These are phyloP conservation scores for Eupeodes luniger DNA, from an alignment of 2,888 invertebrate species.

Conservation along the genomic window DNA sequence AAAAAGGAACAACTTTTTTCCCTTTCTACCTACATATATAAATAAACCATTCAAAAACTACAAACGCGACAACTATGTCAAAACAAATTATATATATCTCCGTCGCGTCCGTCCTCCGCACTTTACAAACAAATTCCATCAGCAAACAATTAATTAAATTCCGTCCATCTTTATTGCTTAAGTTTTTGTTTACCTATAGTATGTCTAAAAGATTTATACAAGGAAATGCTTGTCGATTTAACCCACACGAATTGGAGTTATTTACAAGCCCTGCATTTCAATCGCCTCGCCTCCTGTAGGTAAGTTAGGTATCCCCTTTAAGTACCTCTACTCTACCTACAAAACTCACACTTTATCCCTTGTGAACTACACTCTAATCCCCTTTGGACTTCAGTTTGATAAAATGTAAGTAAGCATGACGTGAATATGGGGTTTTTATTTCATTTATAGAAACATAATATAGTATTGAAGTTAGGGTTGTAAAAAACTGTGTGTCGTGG, in stretches of 20 bases:
- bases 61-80: conserved; percentile 8
- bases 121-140: conserved; percentile 11
- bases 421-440: background rate
- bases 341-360: conserved; percentile 20
- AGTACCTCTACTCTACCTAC: background rate
- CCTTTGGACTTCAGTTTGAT: background rate
- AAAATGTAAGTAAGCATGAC: background rate
- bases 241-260: conserved; percentile 16
- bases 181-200: background rate
- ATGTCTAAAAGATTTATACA: conserved; percentile 2
- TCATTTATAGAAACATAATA: background rate
- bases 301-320: background rate
- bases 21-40: too few relatives aligned
- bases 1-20: background rate
- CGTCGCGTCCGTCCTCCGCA: too few relatives aligned
- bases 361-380: conserved; percentile 23
- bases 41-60: background rate
- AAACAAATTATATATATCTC: background rate
- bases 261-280: conserved; percentile 35
- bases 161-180: background rate
- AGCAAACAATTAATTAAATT: conserved; percentile 44
- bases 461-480: background rate
- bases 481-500: too few relatives aligned
- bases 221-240: conserved; percentile 26
- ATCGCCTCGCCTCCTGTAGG: background rate